phyloP scores from a whole-genome alignment of 2,797 vertebrate species.

The Myripristis jacobus region DNA sequence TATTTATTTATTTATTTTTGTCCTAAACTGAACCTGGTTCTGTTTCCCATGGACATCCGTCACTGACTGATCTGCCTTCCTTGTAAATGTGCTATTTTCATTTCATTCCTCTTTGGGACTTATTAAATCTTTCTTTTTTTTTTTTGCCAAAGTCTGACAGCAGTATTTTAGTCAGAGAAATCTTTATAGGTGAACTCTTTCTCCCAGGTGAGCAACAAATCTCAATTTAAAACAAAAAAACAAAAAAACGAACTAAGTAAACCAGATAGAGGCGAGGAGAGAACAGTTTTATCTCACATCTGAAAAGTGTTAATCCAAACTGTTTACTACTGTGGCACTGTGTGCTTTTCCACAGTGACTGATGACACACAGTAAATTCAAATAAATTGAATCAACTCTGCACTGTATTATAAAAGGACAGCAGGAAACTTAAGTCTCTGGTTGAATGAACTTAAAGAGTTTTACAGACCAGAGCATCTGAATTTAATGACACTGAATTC shows the following conservation, averaged over 20 bases:
- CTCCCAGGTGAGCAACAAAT: slow-evolving; percentile 4
- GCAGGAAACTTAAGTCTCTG: background rate
- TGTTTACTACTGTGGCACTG: no score
- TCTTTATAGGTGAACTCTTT: slow-evolving; percentile 20
- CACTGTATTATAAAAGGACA: background rate
- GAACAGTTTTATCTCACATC: no score
- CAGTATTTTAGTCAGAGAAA: background rate
- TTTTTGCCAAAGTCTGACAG: no score
- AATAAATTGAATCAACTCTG: background rate
- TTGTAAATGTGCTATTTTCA: no score
- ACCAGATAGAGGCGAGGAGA: no score
- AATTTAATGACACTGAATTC: background rate
- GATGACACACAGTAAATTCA: background rate
- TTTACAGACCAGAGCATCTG: no score
- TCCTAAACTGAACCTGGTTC: slow-evolving; percentile 7
- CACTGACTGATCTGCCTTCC: background rate
- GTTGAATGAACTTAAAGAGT: background rate
- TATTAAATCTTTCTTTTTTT: no score
- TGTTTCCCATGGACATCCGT: slow-evolving; percentile 1
- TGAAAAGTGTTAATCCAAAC: background rate
- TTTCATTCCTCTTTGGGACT: no score
- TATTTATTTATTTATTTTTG: no score
- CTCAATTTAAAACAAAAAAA: slow-evolving; percentile 8
- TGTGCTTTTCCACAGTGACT: no score
- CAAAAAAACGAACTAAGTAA: no score